These are phyloP conservation scores for Lophochroa leadbeateri DNA, from an alignment of 2,113 vertebrate genomes.

Conservation along the genomic window DNA sequence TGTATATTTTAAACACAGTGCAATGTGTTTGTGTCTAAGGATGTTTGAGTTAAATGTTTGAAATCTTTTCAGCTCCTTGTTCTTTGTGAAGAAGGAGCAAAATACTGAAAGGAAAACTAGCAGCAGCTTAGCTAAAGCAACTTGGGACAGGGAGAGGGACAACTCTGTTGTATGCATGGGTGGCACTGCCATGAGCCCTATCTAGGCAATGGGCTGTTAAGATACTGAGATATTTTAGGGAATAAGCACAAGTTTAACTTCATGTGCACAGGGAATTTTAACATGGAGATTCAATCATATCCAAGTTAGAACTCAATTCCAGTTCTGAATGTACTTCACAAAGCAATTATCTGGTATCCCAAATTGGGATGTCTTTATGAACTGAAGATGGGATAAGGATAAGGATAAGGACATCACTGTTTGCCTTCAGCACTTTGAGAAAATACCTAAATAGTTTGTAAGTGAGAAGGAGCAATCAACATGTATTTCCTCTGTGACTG, in stretches of 20 bases:
- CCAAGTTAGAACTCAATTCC: not conserved
- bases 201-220: not conserved
- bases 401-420: not conserved
- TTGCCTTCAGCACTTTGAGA: not conserved
- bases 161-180: not conserved
- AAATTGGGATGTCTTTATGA: not conserved
- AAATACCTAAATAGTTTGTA: not conserved
- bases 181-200: not conserved
- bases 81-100: not conserved
- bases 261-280: not conserved
- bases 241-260: not conserved
- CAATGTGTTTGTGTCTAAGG: not conserved
- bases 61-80: not conserved
- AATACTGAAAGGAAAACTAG: not conserved
- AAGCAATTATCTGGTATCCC: not conserved
- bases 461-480: not conserved
- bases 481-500: not conserved
- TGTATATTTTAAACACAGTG: not conserved
- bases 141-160: not conserved
- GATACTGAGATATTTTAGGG: not conserved
- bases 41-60: not conserved
- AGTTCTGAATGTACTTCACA: not conserved
- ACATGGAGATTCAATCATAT: not conserved
- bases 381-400: not conserved
- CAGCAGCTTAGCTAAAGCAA: not conserved